Evolutionary conservation across 92 coral and sea anemone genomes (phyloP).

Genomic region (Plumapathes pennacea): DNA sequence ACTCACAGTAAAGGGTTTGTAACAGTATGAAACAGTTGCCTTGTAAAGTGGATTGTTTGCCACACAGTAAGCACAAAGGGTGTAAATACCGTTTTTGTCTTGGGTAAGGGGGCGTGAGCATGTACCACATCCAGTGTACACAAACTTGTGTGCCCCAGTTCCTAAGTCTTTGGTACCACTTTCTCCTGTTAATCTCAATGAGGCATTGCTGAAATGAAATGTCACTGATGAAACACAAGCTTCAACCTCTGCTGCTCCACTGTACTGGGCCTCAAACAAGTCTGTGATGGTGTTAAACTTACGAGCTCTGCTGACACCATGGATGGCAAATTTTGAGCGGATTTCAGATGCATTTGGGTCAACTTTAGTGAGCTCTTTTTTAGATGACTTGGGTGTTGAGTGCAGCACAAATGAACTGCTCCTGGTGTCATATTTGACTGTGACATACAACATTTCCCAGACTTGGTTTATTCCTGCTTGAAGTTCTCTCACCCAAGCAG

Average conservation of each 20-base stretch:
- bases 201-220: constrained; percentile 21
- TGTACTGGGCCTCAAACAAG: constrained; percentile 63
- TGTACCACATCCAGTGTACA: constrained; percentile 76
- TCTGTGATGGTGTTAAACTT: constrained; percentile 49
- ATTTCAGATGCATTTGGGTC: constrained; percentile 19
- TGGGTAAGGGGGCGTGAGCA: constrained; percentile 66
- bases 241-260: constrained; percentile 59
- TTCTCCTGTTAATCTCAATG: constrained; percentile 8
- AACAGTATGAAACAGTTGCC: constrained; percentile 52
- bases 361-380: constrained; percentile 36
- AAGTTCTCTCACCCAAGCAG: constrained; percentile 62
- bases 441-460: constrained; percentile 77
- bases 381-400: constrained; percentile 83
- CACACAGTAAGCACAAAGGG: constrained; percentile 76
- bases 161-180: constrained; percentile 9
- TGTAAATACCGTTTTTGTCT: constrained; percentile 75
- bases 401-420: constrained; percentile 49
- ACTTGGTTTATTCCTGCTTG: constrained; percentile 63
- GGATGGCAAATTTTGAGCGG: constrained; percentile 12
- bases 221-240: constrained; percentile 40
- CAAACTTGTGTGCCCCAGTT: constrained; percentile 22
- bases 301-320: neutral
- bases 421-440: constrained; percentile 52
- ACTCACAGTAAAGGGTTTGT: constrained; percentile 39
- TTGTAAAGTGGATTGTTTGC: constrained; percentile 32